Percentiles rank a stretch among this genome's conserved stretches.
phyloP scores from a whole-genome alignment of 1,140 invertebrate genomes.

The Drosophila subpulchrella region DNA sequence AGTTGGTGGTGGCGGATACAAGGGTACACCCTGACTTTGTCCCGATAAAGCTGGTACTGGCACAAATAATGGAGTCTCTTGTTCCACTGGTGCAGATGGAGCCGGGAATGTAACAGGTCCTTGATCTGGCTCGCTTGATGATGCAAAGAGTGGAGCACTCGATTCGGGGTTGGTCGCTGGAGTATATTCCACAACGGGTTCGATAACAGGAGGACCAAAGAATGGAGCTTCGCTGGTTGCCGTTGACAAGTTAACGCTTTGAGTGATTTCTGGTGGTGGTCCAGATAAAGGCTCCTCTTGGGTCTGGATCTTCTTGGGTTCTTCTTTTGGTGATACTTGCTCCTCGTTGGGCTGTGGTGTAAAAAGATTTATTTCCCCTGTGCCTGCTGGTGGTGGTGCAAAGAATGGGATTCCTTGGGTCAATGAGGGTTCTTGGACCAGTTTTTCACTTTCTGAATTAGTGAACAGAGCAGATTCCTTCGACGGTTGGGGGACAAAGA shows the following conservation, averaged over 20 bases:
- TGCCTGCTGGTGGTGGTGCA: constrained; percentile 6
- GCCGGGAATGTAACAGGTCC: background rate
- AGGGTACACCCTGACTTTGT: constrained; percentile 2
- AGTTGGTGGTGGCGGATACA: constrained; percentile 37
- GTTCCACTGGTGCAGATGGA: constrained; percentile 5
- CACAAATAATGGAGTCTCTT: constrained; percentile 47
- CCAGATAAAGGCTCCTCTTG: background rate
- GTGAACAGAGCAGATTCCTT: background rate
- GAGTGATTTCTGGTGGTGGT: background rate
- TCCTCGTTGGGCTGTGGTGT: constrained; percentile 2
- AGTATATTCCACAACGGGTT: constrained; percentile 12
- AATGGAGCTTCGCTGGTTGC: constrained; percentile 2
- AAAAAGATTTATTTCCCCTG: constrained; percentile 14
- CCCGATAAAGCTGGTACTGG: constrained; percentile 41
- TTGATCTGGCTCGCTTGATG: constrained; percentile 7
- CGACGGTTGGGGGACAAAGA: constrained; percentile 13
- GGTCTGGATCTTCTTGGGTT: background rate
- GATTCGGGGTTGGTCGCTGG: background rate
- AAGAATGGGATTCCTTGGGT: constrained; percentile 28
- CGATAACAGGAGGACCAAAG: constrained; percentile 23
- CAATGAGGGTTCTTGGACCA: background rate
- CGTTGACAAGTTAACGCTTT: constrained; percentile 2
- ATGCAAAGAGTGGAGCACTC: too few relatives aligned
- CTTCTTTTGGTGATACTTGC: background rate
- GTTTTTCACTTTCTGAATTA: background rate